A percentile compares a stretch with the other conserved stretches of the same genome.
Evolutionary conservation across 1,140 invertebrate genomes (phyloP).

Genomic region (Lethocerus indicus): DNA sequence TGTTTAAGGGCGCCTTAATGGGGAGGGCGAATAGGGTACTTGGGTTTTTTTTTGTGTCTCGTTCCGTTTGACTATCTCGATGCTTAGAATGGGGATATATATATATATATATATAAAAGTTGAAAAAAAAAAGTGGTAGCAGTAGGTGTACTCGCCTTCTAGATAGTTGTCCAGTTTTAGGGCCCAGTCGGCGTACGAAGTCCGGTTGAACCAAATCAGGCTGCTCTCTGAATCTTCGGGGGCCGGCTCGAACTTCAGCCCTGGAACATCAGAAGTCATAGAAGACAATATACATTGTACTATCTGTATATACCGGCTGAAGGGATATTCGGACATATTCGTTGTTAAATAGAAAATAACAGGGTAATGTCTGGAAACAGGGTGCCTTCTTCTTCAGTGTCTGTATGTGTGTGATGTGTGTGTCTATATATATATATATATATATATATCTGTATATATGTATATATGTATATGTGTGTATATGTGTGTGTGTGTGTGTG

Average conservation of each 20-base stretch:
- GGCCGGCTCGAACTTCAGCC: conserved; percentile 5
- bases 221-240: conserved; percentile 11
- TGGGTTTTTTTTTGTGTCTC: no score
- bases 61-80: no score
- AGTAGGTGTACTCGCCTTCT: conserved; percentile 15
- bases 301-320: background rate
- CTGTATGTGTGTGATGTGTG: background rate
- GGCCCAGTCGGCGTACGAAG: conserved; percentile 11
- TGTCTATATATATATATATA: background rate
- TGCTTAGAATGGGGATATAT: no score
- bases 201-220: conserved; percentile 15
- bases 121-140: no score
- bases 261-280: no score
- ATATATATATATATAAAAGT: no score
- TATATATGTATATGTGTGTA: conserved; percentile 2
- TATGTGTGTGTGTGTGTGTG: background rate
- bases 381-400: background rate
- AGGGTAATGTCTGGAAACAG: background rate
- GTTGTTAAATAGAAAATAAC: background rate
- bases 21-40: no score
- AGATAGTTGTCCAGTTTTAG: conserved; percentile 14
- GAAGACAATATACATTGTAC: background rate
- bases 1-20: no score
- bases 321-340: background rate
- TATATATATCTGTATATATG: conserved; percentile 4